Evolutionary conservation across 2,113 vertebrate species (phyloP), one percentile per base, ranked within the genome.

Genomic region (Ginglymostoma cirratum): DNA sequence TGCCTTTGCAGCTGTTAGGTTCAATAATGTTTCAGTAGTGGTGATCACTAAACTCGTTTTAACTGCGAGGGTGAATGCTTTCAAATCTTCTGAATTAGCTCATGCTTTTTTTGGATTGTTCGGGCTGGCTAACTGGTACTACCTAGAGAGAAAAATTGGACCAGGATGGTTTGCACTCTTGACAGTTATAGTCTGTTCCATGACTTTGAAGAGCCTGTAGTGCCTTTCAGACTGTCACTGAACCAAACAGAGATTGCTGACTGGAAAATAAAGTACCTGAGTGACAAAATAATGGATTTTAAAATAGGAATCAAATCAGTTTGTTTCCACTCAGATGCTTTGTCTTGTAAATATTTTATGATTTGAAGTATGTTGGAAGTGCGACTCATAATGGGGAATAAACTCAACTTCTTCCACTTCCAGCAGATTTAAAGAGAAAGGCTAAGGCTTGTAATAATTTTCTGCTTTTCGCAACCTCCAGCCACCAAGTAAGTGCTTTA

Each of bases 241-340:
- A 95, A 95, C 42, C 4, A 14, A 70, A 17, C 93, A 45, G 24
- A 70, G n/a, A 27, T 38, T 8, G 14, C 38, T 70, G 42, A 95
- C 30, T 24, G 45, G 38, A 95, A 30, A 95, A 70, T 70, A 70
- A 70, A 48, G 66, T 72, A 70, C 38, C 66, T 27, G 38, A 94
- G 66, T 95, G 93, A 48, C 21, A 95, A 95, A 67, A 95, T 48
- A 94, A 95, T 34, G 38, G 93, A 72, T 95, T 45, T 95, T 95
- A 72, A 95, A 95, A 95, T 65, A 34, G 42, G 27, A 67, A 48
- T 95, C 42, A 95, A 95, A 48, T 42, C 93, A 30, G 55, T 72
- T 95, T 95, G 93, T 34, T 95, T 95, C 66, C 67, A 45, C 38
- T 30, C 89, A 92, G 89, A 42, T 72, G 67, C 67, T 27, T 48